These are phyloP conservation scores for Phthorimaea operculella DNA, from an alignment of 1,140 invertebrate species.

Conservation along the genomic window DNA sequence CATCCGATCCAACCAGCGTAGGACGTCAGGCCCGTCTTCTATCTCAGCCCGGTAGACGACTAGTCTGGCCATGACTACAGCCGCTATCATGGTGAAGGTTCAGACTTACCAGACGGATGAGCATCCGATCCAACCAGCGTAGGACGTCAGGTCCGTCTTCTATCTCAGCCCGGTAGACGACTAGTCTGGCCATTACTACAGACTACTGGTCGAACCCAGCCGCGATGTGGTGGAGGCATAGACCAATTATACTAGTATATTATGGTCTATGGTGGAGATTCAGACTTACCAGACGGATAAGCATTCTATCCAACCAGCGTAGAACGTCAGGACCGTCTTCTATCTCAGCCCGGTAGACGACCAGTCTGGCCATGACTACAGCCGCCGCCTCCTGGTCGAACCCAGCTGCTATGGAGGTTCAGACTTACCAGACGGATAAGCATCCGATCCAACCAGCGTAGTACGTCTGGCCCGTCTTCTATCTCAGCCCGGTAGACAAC, in stretches of 20 bases:
- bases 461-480: constrained; percentile 96
- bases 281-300: constrained; percentile 95
- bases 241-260: too few species aligned
- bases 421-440: constrained; percentile 92
- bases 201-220: constrained; percentile 99
- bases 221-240: constrained; percentile 82
- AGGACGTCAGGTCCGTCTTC: constrained; percentile 98
- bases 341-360: constrained; percentile 94
- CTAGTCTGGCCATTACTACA: constrained; percentile 96
- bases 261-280: constrained; percentile 85
- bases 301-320: constrained; percentile 97
- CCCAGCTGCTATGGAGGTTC: too few species aligned
- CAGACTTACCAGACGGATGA: constrained; percentile 95
- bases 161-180: constrained; percentile 94
- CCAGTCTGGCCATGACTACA: constrained; percentile 98
- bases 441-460: constrained; percentile 98
- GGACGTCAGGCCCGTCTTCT: constrained; percentile 96
- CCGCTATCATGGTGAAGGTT: constrained; percentile 88
- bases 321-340: constrained; percentile 98
- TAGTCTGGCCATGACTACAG: constrained; percentile 96
- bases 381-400: too few species aligned
- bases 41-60: constrained; percentile 96
- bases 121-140: constrained; percentile 97
- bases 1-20: constrained; percentile 98
- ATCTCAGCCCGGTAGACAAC: constrained; percentile 96